A percentile compares a stretch with the other conserved stretches of the same genome.
Evolutionary conservation across 2,888 invertebrate genomes (phyloP).

Genomic region (Cheilosia grossa): DNA sequence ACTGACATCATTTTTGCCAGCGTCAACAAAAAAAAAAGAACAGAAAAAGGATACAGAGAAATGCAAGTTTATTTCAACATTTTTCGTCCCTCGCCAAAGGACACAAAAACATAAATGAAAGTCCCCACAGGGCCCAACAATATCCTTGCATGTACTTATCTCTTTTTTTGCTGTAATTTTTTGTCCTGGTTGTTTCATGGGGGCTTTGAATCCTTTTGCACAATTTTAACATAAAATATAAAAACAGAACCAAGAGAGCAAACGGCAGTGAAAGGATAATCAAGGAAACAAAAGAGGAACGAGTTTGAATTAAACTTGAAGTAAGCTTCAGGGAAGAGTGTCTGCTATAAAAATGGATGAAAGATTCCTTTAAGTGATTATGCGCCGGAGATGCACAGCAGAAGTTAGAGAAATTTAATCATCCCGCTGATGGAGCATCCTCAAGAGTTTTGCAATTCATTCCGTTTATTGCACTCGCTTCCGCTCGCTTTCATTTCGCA

Average conservation of each 20-base stretch:
- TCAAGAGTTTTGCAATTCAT: conserved; percentile 36
- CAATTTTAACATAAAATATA: conserved; percentile 7
- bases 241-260: not conserved
- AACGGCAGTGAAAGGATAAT: conserved; percentile 5
- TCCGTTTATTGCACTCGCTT: conserved; percentile 8
- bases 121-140: conserved; percentile 57
- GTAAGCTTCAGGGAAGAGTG: conserved; percentile 34
- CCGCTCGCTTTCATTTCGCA: not conserved
- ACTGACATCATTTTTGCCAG: conserved; percentile 14
- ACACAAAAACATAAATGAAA: conserved; percentile 49
- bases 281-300: conserved; percentile 3
- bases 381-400: not conserved
- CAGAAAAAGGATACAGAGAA: conserved; percentile 1
- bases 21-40: not conserved
- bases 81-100: conserved; percentile 12
- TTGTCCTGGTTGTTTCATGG: conserved; percentile 19
- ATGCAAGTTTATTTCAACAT: conserved; percentile 2
- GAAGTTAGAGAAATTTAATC: conserved; percentile 31
- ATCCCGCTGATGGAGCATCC: conserved; percentile 16
- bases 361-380: conserved; percentile 14
- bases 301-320: conserved; percentile 42
- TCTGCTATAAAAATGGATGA: conserved; percentile 19
- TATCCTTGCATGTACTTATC: conserved; percentile 56
- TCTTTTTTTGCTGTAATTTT: conserved; percentile 12
- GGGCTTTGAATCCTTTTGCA: conserved; percentile 31